Evolutionary conservation across 1,140 invertebrate genomes (phyloP).

Genomic region (Drosophila ironensis): DNA sequence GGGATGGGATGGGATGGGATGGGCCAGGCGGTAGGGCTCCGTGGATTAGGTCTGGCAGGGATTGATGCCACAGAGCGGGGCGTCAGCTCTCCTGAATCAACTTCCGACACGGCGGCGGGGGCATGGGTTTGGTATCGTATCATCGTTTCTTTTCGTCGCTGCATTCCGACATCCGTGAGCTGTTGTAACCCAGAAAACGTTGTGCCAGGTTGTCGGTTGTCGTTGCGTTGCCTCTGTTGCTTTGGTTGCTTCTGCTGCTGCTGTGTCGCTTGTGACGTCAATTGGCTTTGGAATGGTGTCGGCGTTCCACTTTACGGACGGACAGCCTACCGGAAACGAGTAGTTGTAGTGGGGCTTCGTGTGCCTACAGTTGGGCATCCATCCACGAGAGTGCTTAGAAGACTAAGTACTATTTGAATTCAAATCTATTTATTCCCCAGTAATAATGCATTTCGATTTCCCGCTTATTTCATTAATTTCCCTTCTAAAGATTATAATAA

Average conservation of each 20-base stretch:
- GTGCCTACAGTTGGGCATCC: neutral
- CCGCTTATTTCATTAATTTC: too few relatives aligned
- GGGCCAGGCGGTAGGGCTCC: too few relatives aligned
- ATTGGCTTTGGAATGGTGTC: constrained; percentile 43
- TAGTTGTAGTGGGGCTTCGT: constrained; percentile 9
- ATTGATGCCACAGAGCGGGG: constrained; percentile 1
- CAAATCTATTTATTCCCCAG: too few relatives aligned
- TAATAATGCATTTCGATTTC: too few relatives aligned
- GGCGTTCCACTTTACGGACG: constrained; percentile 48
- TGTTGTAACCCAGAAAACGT: constrained; percentile 41
- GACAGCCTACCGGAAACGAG: constrained; percentile 41
- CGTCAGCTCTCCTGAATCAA: neutral
- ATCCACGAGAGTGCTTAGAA: neutral
- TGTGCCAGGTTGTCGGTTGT: constrained; percentile 41
- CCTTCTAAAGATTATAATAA: too few relatives aligned
- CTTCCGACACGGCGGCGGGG: constrained; percentile 4
- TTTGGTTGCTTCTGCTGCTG: neutral
- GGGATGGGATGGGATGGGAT: too few relatives aligned
- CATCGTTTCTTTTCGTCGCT: neutral
- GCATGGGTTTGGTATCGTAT: neutral
- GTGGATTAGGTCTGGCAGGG: constrained; percentile 2
- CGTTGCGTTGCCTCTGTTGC: neutral
- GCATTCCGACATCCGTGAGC: constrained; percentile 17
- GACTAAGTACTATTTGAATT: too few relatives aligned
- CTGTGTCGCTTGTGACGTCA: constrained; percentile 45